Conservation (phyloP, 2,888 invertebrate species). For the Drosophila quinaria region DNA sequence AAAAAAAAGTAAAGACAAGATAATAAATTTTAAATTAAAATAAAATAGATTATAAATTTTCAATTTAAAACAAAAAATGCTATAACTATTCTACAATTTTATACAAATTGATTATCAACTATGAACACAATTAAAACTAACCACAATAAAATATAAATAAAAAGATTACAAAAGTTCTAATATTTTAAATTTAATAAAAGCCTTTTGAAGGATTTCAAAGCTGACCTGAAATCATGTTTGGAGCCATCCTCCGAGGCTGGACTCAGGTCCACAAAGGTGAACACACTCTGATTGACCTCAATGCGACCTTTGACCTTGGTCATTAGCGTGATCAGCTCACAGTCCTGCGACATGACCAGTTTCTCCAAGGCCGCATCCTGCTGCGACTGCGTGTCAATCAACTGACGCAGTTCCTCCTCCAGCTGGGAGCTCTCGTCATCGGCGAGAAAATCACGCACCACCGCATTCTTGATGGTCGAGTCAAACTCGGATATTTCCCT, state of each 20-base stretch:
- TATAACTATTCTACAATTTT: too few relatives aligned
- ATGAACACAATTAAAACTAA: too few relatives aligned
- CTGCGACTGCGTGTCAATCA: conserved; percentile 85
- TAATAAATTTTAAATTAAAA: too few relatives aligned
- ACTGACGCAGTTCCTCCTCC: conserved; percentile 86
- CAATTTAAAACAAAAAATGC: too few relatives aligned
- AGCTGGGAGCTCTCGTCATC: conserved; percentile 86
- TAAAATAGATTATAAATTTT: too few relatives aligned
- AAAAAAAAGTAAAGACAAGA: too few relatives aligned
- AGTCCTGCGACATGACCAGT: conserved; percentile 88
- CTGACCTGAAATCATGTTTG: conserved; percentile 86
- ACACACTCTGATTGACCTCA: conserved; percentile 88
- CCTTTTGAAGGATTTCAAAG: background rate
- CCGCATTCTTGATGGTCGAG: conserved; percentile 85
- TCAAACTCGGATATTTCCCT: conserved; percentile 85
- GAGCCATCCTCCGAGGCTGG: conserved; percentile 86
- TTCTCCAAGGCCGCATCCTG: conserved; percentile 87
- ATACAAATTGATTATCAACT: too few relatives aligned
- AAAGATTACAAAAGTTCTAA: too few relatives aligned
- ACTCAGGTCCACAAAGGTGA: conserved; percentile 88
- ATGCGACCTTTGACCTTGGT: conserved; percentile 88
- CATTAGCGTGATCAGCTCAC: conserved; percentile 88
- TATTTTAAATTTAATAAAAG: background rate
- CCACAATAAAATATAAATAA: too few relatives aligned
- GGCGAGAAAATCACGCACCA: conserved; percentile 85